These are phyloP conservation scores for Drosophila dives DNA, from an alignment of 2,888 invertebrate genomes.

Conservation along the genomic window DNA sequence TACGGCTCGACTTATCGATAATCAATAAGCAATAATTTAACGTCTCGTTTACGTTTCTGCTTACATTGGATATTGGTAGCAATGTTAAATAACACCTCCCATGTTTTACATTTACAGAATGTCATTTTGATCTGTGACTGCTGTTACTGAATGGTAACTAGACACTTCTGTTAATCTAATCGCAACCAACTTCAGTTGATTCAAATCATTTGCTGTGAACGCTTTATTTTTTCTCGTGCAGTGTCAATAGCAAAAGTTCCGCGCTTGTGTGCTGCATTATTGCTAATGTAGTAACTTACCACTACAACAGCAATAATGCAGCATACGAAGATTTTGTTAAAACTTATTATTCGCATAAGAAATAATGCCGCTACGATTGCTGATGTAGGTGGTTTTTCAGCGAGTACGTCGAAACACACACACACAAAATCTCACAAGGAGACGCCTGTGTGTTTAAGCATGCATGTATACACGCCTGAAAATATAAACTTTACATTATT, in stretches of 20 bases:
- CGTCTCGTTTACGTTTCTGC: not conserved
- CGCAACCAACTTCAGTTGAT: not conserved
- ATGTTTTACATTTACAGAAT: not conserved
- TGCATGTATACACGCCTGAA: no score
- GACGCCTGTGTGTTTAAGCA: no score
- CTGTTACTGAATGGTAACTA: not conserved
- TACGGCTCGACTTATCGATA: not conserved
- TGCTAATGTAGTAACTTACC: no score
- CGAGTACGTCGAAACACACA: no score
- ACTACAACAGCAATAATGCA: no score
- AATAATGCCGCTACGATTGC: no score
- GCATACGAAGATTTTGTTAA: no score
- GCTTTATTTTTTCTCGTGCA: constrained; percentile 8
- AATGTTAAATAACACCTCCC: not conserved
- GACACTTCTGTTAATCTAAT: not conserved
- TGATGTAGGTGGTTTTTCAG: no score
- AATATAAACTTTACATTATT: no score
- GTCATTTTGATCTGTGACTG: not conserved
- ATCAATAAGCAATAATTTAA: not conserved
- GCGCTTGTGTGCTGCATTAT: no score
- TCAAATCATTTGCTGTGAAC: not conserved
- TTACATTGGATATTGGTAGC: not conserved
- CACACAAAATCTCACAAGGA: no score
- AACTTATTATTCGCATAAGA: no score
- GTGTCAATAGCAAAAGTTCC: not conserved